Evolutionary conservation across 2,888 invertebrate genomes (phyloP).

Genomic region (Drosophila siamana): DNA sequence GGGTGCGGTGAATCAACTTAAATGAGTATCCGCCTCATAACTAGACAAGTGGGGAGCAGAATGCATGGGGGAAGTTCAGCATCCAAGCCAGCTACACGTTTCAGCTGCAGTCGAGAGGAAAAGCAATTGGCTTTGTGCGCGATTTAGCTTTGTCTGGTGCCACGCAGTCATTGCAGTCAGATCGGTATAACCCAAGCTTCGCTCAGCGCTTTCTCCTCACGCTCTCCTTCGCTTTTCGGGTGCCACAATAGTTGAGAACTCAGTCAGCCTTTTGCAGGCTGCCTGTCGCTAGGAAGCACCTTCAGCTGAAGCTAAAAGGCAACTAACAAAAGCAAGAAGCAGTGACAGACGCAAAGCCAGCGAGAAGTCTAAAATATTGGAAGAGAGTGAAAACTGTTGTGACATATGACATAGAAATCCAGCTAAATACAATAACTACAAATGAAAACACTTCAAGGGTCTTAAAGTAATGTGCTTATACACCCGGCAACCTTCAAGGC

Average conservation of each 20-base stretch:
- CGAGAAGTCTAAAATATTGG: not conserved
- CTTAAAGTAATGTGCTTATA: not conserved
- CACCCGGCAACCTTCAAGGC: not conserved
- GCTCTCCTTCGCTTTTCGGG: not conserved
- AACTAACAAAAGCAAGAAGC: not conserved
- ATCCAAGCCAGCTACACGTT: slow-evolving; percentile 6
- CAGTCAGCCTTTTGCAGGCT: slow-evolving; percentile 24
- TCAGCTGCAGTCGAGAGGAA: slow-evolving; percentile 38
- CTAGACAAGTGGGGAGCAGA: slow-evolving; percentile 54
- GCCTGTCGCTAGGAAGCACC: too few species aligned
- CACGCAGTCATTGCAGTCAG: slow-evolving; percentile 36
- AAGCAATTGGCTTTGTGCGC: slow-evolving; percentile 73
- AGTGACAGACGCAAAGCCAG: not conserved
- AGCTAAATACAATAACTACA: not conserved
- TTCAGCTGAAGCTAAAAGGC: too few species aligned
- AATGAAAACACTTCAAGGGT: not conserved
- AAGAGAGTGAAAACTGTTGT: not conserved
- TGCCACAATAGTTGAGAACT: slow-evolving; percentile 22
- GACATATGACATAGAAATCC: not conserved
- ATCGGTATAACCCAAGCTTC: slow-evolving; percentile 3
- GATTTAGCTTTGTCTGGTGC: slow-evolving; percentile 64
- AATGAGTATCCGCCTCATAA: slow-evolving; percentile 80
- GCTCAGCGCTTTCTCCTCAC: too few species aligned
- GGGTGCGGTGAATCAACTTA: slow-evolving; percentile 81
- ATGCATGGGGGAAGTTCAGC: slow-evolving; percentile 26